Evolutionary conservation across 2,888 invertebrate species (phyloP).

Genomic region (Panopea generosa): DNA sequence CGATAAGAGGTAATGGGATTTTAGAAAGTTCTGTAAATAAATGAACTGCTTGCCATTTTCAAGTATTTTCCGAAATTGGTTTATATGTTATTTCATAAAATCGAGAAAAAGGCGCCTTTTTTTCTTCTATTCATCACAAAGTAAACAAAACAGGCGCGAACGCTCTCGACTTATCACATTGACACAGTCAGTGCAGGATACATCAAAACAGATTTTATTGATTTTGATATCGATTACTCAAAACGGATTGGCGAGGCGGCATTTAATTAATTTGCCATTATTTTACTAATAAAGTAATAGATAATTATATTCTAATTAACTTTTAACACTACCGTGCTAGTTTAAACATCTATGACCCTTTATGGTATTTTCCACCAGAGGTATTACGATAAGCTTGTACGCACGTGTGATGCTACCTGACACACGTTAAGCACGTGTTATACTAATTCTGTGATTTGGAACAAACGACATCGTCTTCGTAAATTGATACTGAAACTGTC

Average conservation of each 20-base stretch:
- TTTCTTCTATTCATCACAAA: no score
- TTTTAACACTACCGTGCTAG: conserved; percentile 32
- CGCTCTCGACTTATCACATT: no score
- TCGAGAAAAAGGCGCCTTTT: no score
- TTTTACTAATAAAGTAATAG: conserved; percentile 52
- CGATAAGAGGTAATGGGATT: conserved; percentile 23
- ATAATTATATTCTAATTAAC: conserved; percentile 62
- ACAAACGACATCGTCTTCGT: conserved; percentile 23
- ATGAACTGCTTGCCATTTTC: background rate
- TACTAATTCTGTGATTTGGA: conserved; percentile 36
- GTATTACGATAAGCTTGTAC: conserved; percentile 31
- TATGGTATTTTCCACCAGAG: conserved; percentile 31
- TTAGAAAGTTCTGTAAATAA: conserved; percentile 25
- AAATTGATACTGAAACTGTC: conserved; percentile 46
- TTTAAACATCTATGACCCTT: conserved; percentile 53
- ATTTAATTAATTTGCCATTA: conserved; percentile 60
- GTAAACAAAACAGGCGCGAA: no score
- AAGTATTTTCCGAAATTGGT: no score
- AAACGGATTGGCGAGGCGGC: background rate
- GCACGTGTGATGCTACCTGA: conserved; percentile 43
- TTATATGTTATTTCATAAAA: no score
- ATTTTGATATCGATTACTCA: no score
- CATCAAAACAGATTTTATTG: no score
- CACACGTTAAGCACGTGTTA: conserved; percentile 41
- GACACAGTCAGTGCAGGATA: no score